These are phyloP conservation scores for Plagodis pulveraria DNA, from an alignment of 2,888 invertebrate genomes.

Conservation along the genomic window DNA sequence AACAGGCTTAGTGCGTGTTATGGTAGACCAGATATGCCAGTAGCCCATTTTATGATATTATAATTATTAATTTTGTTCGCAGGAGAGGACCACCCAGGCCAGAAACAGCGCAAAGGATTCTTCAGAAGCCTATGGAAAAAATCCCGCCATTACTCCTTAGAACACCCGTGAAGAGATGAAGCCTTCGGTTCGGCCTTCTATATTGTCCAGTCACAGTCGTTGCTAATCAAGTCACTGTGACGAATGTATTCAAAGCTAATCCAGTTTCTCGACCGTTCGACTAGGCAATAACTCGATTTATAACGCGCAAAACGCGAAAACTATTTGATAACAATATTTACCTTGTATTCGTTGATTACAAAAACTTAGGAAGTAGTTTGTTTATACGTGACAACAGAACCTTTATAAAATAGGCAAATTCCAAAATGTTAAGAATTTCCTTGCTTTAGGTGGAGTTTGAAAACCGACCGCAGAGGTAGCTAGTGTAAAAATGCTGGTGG, in stretches of 20 bases:
- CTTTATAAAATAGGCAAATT: conserved; percentile 32
- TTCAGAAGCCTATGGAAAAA: conserved; percentile 96
- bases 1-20: too few species aligned
- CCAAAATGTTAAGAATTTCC: conserved; percentile 30
- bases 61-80: conserved; percentile 54
- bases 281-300: conserved; percentile 25
- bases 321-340: conserved; percentile 37
- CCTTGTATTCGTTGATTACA: conserved; percentile 33
- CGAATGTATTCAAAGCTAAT: conserved; percentile 24
- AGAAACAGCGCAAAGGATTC: conserved; percentile 94
- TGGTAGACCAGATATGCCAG: too few species aligned
- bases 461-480: conserved; percentile 21
- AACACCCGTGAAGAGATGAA: conserved; percentile 88
- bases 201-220: conserved; percentile 17
- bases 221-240: conserved; percentile 22
- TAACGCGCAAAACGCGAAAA: conserved; percentile 36
- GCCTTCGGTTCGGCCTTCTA: conserved; percentile 29
- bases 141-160: conserved; percentile 93
- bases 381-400: conserved; percentile 33
- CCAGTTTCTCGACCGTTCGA: conserved; percentile 13
- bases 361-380: conserved; percentile 34
- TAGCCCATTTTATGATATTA: too few species aligned
- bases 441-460: conserved; percentile 34
- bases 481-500: conserved; percentile 28
- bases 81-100: conserved; percentile 88